Evolutionary conservation across 1,140 invertebrate genomes (phyloP).

Genomic region (Pseudachorutes palmiensis): DNA sequence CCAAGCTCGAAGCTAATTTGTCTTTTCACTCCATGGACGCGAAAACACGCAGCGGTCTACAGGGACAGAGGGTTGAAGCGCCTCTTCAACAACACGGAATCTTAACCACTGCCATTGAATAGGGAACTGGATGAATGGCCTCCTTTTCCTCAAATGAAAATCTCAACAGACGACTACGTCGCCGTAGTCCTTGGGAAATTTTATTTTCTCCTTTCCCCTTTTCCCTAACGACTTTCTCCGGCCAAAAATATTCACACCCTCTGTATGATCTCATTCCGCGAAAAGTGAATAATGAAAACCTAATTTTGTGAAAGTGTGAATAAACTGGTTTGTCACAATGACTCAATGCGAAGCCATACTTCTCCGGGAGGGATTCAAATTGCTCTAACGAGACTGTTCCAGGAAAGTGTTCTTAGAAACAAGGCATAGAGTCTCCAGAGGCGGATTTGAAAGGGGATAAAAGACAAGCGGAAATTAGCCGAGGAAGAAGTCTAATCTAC

Average conservation of each 20-base stretch:
- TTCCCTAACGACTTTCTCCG: background rate
- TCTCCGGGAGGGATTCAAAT: background rate
- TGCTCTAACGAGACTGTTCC: too few species aligned
- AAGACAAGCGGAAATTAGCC: too few species aligned
- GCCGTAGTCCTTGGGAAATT: too few species aligned
- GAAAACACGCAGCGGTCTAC: background rate
- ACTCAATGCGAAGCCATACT: background rate
- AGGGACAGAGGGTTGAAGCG: too few species aligned
- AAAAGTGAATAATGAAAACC: slow-evolving; percentile 11
- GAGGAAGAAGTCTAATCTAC: too few species aligned
- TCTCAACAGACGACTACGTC: too few species aligned
- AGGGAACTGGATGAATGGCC: background rate
- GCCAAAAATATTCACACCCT: slow-evolving; percentile 1
- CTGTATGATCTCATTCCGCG: background rate
- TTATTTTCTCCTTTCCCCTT: background rate
- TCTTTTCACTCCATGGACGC: slow-evolving; percentile 4
- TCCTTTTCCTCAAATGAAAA: background rate
- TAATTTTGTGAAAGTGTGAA: slow-evolving; percentile 2
- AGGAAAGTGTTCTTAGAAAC: too few species aligned
- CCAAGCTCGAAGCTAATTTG: background rate
- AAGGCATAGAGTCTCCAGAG: too few species aligned
- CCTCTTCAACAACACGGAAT: background rate
- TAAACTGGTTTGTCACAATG: background rate
- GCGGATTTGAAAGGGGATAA: too few species aligned
- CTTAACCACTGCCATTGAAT: background rate